These are phyloP conservation scores for Melipona bicolor DNA, from an alignment of 2,888 invertebrate genomes.

Conservation along the genomic window DNA sequence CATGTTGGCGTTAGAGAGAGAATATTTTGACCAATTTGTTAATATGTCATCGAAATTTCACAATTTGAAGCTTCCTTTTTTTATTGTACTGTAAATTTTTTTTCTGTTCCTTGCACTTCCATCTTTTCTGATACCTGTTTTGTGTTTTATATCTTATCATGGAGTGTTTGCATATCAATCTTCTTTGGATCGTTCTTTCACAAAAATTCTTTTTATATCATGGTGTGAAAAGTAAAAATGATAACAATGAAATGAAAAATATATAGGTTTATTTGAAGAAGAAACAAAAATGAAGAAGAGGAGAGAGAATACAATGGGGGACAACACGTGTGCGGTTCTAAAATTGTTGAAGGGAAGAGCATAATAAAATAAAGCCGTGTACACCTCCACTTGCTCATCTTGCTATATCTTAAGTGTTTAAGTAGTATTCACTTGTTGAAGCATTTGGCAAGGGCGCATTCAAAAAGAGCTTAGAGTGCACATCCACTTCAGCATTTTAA, in stretches of 20 bases:
- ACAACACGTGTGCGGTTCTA: background rate
- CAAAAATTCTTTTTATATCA: background rate
- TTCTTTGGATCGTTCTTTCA: background rate
- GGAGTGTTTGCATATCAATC: too few relatives aligned
- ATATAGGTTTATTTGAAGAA: background rate
- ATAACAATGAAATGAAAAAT: background rate
- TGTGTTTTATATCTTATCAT: too few relatives aligned
- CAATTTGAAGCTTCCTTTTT: too few relatives aligned
- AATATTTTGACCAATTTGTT: too few relatives aligned
- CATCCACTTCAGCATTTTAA: background rate
- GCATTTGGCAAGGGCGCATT: conserved; percentile 9
- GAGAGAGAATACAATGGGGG: background rate
- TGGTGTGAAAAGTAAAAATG: too few relatives aligned
- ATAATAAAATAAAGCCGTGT: background rate
- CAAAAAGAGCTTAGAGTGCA: background rate
- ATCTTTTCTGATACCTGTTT: too few relatives aligned
- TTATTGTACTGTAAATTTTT: too few relatives aligned
- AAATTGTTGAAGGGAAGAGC: background rate
- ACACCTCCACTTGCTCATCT: background rate
- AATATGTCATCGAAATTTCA: too few relatives aligned
- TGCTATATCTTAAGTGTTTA: conserved; percentile 15
- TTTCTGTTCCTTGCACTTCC: too few relatives aligned
- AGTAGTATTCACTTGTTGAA: conserved; percentile 15
- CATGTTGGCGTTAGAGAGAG: too few relatives aligned
- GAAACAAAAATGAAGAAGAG: background rate